These are phyloP conservation scores for Hirtodrosophila histrioides DNA, from an alignment of 2,888 invertebrate genomes.

Conservation along the genomic window DNA sequence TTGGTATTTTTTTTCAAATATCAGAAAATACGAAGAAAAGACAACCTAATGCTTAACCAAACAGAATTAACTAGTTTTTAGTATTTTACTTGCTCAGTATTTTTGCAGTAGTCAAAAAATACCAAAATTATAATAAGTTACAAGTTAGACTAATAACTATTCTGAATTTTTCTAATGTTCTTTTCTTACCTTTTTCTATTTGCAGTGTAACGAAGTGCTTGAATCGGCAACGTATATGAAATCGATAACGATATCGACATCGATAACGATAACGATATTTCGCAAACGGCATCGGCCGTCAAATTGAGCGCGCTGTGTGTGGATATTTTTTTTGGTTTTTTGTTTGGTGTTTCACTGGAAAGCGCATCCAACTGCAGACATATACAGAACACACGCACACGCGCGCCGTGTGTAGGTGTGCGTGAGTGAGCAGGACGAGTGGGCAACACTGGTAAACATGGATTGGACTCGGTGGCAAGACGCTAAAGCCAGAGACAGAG, in stretches of 20 bases:
- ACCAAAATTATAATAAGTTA: too few relatives aligned
- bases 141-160: too few relatives aligned
- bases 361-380: conserved; percentile 20
- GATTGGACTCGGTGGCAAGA: conserved; percentile 84
- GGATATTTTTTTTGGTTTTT: conserved; percentile 44
- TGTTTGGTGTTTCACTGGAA: conserved; percentile 41
- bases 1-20: too few relatives aligned
- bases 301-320: conserved; percentile 45
- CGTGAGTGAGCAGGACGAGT: conserved; percentile 49
- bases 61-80: too few relatives aligned
- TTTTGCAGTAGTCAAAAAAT: too few relatives aligned
- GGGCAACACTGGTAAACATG: conserved; percentile 73
- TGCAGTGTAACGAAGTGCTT: conserved; percentile 31
- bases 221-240: too few relatives aligned
- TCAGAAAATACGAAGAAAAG: too few relatives aligned
- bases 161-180: neutral
- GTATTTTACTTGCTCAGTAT: too few relatives aligned
- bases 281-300: conserved; percentile 2
- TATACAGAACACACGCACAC: conserved; percentile 32
- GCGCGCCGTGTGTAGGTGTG: conserved; percentile 61
- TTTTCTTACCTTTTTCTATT: conserved; percentile 6
- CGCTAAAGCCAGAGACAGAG: conserved; percentile 78
- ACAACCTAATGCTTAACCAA: too few relatives aligned
- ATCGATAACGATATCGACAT: conserved; percentile 2
- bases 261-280: conserved; percentile 27